Evolutionary conservation across 2,888 invertebrate genomes (phyloP), one percentile per base, ranked within the genome.

Genomic region (Plusia festucae): DNA sequence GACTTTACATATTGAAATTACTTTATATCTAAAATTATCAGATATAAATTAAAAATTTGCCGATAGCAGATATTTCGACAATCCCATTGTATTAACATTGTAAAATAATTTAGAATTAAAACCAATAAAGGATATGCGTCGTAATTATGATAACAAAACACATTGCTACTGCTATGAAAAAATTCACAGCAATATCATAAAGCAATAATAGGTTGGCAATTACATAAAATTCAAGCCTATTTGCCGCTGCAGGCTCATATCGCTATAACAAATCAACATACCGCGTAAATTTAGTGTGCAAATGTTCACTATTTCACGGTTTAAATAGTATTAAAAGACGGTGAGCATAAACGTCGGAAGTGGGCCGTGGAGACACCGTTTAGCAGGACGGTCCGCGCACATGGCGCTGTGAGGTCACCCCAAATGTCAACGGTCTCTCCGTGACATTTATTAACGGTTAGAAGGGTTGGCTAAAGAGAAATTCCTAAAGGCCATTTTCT

Each of bases 371-470:
- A 81, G 81, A 81, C 79, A 81, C 71, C 81, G 77, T 75, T 81
- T 81, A 81, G 72, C 84, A 64, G 80, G 78, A 73, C 71, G 58
- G 76, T 79, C 81, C 79, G 71, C 60, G 79, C 85, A 83, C 82
- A 79, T 82, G 84, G 77, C 78, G 75, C 66, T 27, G 56, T 70
- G 74, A 62, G 78, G 78, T 74, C 81, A 76, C 81, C 88, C 87
- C 73, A 86, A 88, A 87, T 89, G 90, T 90, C 90, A 90, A 88
- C 85, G 86, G 82, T 82, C 72, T 72, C 75, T 76, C 79, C 75
- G 76, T 92, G 93, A 93, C 93, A 92, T 93, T 94, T 94, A 94
- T 93, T 93, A 93, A 93, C 91, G 89, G 85, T 79, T 81, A 78
- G 86, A 91, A 91, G 93, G 93, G 91, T 92, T 90, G 83, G 78